Evolutionary conservation across 2,888 invertebrate species (phyloP).

Genomic region (Galeruca laticollis): DNA sequence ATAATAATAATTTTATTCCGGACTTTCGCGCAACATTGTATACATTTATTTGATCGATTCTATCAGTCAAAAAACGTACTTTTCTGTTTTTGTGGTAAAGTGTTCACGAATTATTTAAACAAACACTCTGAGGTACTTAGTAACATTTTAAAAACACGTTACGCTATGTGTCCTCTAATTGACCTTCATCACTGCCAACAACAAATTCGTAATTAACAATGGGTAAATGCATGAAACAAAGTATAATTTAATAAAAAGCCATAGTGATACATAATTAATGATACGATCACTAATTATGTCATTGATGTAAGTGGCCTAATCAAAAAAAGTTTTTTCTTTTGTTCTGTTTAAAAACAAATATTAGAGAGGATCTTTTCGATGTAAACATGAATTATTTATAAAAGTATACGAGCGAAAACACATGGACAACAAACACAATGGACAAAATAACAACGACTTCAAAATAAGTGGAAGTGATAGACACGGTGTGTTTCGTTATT

Average conservation of each 20-base stretch:
- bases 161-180: not conserved
- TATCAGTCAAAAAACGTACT: too few relatives aligned
- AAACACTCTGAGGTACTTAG: not conserved
- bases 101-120: not conserved
- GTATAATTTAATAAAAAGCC: slow-evolving; percentile 6
- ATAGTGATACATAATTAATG: not conserved
- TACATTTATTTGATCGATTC: too few relatives aligned
- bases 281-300: not conserved
- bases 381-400: too few relatives aligned
- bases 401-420: too few relatives aligned
- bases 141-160: not conserved
- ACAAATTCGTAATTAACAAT: slow-evolving; percentile 11
- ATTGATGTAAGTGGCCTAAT: not conserved
- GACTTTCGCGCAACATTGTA: too few relatives aligned
- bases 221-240: slow-evolving; percentile 6
- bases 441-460: too few relatives aligned
- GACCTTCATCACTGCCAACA: slow-evolving; percentile 7
- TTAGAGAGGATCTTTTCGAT: too few relatives aligned
- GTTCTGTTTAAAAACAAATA: not conserved
- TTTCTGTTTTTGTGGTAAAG: too few relatives aligned
- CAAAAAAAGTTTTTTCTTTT: not conserved
- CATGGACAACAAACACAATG: too few relatives aligned
- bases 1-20: too few relatives aligned
- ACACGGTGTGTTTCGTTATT: too few relatives aligned
- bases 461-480: too few relatives aligned